Evolutionary conservation across 2,797 vertebrate genomes (phyloP), one percentile per base, ranked within the genome.

Genomic region (Oryzias dopingdopingensis): DNA sequence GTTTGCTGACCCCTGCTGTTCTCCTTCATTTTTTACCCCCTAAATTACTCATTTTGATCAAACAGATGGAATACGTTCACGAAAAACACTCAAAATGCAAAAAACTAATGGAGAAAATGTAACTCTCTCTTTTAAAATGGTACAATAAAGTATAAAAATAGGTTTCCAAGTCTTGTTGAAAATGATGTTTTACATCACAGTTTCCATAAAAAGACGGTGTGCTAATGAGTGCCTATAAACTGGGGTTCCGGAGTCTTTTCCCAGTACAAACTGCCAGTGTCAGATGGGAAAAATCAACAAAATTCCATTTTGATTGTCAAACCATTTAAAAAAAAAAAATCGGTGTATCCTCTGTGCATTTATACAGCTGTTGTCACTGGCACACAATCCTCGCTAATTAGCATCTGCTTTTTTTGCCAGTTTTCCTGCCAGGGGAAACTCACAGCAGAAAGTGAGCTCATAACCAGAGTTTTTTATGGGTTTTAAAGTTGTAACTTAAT

Each of bases 181-280:
- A 14, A 68, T 61, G 56, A 63, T 46, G 56, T 65, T 72, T 59
- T 56, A 78, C 67, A 42, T 83, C 62, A 74, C 56, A 54, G 67
- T 88, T 86, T 85, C 86, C 85, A 83, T 76, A 59, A 74, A 77
- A 59, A 63, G 56, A 78, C 58, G 72, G 73, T 76, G 73, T 79
- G 71, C 74, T 85, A 86, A 87, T 71, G 80, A 86, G 79, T 61
- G 65, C 59, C 77, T 65, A 77, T 84, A 88, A 86, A 87, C 24
- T 40, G 51, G 70, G 2, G 64, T 74, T 74, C 77, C 82, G 74
- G 49, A 50, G 77, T 67, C 66, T 72, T 79, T 59, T 58, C 62
- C 50, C 43, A 56, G 32, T 32, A 14, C 46, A 56, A 42, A 6
- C 18, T 70, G 20, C 24, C 40, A 41, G 15, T 1, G 1, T 52